Conservation (phyloP, 1,140 invertebrate genomes). For the Eumeta japonica region DNA sequence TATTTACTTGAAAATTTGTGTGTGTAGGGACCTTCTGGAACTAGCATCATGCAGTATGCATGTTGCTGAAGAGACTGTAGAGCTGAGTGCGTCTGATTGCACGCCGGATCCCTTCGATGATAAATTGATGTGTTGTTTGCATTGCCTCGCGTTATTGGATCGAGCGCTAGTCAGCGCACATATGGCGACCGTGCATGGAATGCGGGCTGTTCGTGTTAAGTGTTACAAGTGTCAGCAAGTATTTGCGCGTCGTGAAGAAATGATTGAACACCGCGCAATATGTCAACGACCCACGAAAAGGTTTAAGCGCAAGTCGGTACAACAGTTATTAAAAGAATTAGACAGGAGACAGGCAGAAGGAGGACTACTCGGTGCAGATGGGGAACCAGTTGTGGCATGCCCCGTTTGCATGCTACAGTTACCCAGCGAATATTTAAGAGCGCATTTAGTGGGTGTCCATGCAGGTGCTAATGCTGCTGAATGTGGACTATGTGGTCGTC, state of each 20-base stretch:
- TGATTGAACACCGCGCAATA: slow-evolving; percentile 8
- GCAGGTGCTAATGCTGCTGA: too few species aligned
- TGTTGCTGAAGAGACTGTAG: slow-evolving; percentile 13
- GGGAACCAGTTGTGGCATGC: slow-evolving; percentile 10
- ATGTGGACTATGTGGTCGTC: slow-evolving; percentile 14
- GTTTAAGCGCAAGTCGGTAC: slow-evolving; percentile 11
- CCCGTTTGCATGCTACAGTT: slow-evolving; percentile 16
- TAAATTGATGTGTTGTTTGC: slow-evolving; percentile 14
- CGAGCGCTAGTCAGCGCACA: slow-evolving; percentile 9
- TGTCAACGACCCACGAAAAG: slow-evolving; percentile 11
- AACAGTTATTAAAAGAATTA: slow-evolving; percentile 16
- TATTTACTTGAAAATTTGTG: too few species aligned
- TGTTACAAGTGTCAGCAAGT: slow-evolving; percentile 11
- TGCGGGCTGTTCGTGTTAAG: slow-evolving; percentile 13
- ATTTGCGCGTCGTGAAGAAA: slow-evolving; percentile 10
- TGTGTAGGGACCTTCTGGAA: slow-evolving; percentile 14
- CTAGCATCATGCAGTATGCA: slow-evolving; percentile 15
- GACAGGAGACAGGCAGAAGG: too few species aligned
- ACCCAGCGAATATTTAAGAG: slow-evolving; percentile 12
- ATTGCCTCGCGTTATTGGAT: slow-evolving; percentile 15
- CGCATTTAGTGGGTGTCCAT: slow-evolving; percentile 14
- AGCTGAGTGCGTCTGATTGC: slow-evolving; percentile 15
- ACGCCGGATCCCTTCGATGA: slow-evolving; percentile 13
- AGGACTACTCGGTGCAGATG: slow-evolving; percentile 8
- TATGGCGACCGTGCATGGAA: slow-evolving; percentile 16